These are phyloP conservation scores for Eledona agricola DNA, from an alignment of 2,888 invertebrate species.

Conservation along the genomic window DNA sequence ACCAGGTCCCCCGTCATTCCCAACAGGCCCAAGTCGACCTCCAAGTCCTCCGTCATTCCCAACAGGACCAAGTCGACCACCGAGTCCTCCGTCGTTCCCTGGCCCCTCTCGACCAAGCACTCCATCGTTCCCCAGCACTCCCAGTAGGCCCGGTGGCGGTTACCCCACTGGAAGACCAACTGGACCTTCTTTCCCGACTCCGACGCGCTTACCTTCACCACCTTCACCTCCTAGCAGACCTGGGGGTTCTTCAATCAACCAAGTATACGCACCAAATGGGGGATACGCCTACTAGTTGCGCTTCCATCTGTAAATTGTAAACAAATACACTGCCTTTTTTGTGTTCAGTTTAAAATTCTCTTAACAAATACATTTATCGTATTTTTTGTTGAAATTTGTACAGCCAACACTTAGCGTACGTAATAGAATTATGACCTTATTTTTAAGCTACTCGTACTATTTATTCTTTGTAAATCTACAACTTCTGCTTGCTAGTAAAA, in stretches of 20 bases:
- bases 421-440: constrained; percentile 1
- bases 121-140: constrained; percentile 35
- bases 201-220: too few relatives aligned
- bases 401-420: constrained; percentile 10
- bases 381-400: constrained; percentile 5
- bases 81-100: constrained; percentile 1
- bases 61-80: constrained; percentile 38
- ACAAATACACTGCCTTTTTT: constrained; percentile 21
- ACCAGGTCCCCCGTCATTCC: constrained; percentile 22
- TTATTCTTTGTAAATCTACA: constrained; percentile 10
- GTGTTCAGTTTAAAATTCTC: constrained; percentile 19
- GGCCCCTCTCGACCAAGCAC: constrained; percentile 7
- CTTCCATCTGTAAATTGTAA: neutral
- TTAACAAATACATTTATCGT: neutral
- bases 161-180: constrained; percentile 30
- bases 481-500: constrained; percentile 2
- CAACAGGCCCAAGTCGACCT: constrained; percentile 34
- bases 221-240: constrained; percentile 2
- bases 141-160: constrained; percentile 30
- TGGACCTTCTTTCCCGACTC: constrained; percentile 24
- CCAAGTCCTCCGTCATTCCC: constrained; percentile 32
- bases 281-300: constrained; percentile 57
- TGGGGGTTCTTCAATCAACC: constrained; percentile 38
- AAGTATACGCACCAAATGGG: constrained; percentile 56
- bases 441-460: constrained; percentile 6